Evolutionary conservation across 2,888 invertebrate genomes (phyloP).

Genomic region (Pollenia angustigena): DNA sequence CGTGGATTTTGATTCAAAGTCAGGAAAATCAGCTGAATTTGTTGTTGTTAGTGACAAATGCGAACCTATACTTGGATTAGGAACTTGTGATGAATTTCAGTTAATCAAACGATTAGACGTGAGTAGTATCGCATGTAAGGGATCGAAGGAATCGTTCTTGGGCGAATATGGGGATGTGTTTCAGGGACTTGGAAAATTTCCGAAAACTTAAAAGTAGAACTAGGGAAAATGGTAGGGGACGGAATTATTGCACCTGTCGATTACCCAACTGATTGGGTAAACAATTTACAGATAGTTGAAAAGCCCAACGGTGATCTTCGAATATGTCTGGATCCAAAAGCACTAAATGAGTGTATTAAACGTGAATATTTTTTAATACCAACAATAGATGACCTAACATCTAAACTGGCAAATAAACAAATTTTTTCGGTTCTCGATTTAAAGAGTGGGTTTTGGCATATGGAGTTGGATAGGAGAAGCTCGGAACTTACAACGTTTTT

Average conservation of each 20-base stretch:
- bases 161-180: too few species aligned
- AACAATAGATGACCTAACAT: conserved; percentile 1
- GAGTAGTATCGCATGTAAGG: too few species aligned
- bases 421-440: too few species aligned
- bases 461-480: not conserved
- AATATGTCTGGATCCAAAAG: conserved; percentile 43
- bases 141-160: not conserved
- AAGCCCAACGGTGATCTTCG: conserved; percentile 50
- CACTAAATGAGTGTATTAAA: not conserved
- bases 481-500: not conserved
- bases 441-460: too few species aligned
- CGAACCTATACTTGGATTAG: too few species aligned
- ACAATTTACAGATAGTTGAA: conserved; percentile 73
- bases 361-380: not conserved
- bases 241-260: conserved; percentile 73
- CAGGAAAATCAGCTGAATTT: too few species aligned
- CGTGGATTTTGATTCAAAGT: too few species aligned
- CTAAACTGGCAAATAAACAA: conserved; percentile 2
- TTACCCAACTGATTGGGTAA: too few species aligned
- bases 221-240: conserved; percentile 65
- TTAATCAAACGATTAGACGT: not conserved
- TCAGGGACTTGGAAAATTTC: too few species aligned
- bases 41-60: too few species aligned
- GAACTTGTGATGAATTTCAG: not conserved
- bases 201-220: conserved; percentile 65